These are phyloP conservation scores for Sipunculus nudus DNA, from an alignment of 2,888 invertebrate genomes.

Conservation along the genomic window DNA sequence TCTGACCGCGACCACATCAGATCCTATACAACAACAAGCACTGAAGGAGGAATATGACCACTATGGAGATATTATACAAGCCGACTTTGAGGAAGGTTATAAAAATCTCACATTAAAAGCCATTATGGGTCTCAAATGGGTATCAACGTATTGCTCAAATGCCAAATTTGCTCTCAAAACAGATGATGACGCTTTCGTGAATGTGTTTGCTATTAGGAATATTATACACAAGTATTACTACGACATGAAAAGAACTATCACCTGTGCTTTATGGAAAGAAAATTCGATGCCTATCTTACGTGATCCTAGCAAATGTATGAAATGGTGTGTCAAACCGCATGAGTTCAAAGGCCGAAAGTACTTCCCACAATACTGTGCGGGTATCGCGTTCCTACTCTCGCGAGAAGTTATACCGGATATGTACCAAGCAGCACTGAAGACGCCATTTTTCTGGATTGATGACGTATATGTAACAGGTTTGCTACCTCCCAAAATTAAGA, in stretches of 20 bases:
- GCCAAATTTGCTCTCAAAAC: conserved; percentile 43
- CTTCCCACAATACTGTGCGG: conserved; percentile 58
- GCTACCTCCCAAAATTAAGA: conserved; percentile 43
- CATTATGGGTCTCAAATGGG: conserved; percentile 48
- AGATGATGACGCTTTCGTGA: conserved; percentile 48
- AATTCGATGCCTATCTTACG: conserved; percentile 42
- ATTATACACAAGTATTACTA: conserved; percentile 12
- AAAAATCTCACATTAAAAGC: conserved; percentile 47
- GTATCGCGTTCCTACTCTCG: conserved; percentile 50
- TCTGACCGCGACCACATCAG: conserved; percentile 38
- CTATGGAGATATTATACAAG: conserved; percentile 46
- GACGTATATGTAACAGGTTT: conserved; percentile 60
- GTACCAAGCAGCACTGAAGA: conserved; percentile 44
- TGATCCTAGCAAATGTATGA: conserved; percentile 38
- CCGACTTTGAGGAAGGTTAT: conserved; percentile 46
- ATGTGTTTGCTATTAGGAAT: conserved; percentile 38
- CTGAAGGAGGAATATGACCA: conserved; percentile 35
- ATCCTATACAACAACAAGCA: conserved; percentile 25
- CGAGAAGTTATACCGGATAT: conserved; percentile 44
- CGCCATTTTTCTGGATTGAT: conserved; percentile 54
- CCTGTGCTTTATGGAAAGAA: conserved; percentile 39
- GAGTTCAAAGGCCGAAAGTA: conserved; percentile 36
- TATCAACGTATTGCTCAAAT: conserved; percentile 40
- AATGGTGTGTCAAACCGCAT: conserved; percentile 38
- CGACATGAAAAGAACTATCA: conserved; percentile 12